Conservation (phyloP, 2,888 invertebrate species). For the Geophilus truncorum region DNA sequence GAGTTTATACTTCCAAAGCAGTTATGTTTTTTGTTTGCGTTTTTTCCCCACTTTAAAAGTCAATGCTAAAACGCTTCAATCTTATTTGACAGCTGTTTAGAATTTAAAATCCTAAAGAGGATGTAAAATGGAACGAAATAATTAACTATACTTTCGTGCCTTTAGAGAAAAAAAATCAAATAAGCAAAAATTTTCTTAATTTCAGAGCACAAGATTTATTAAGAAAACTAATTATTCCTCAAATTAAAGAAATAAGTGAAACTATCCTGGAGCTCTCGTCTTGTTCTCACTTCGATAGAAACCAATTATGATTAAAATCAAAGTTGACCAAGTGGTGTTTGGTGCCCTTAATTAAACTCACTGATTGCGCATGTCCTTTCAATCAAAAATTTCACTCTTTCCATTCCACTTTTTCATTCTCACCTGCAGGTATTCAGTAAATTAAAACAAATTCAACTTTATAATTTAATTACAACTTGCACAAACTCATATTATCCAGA, state of each 20-base stretch:
- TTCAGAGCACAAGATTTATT: too few relatives aligned
- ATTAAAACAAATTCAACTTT: constrained; percentile 16
- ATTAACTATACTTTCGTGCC: too few relatives aligned
- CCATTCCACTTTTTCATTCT: not conserved
- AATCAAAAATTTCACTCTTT: not conserved
- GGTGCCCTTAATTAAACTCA: not conserved
- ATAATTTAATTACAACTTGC: not conserved
- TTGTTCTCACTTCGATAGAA: not conserved
- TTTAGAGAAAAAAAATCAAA: not conserved
- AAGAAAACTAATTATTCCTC: not conserved
- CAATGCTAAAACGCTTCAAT: not conserved
- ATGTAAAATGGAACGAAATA: not conserved
- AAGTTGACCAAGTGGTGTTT: not conserved
- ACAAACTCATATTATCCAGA: not conserved
- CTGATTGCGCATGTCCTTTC: not conserved
- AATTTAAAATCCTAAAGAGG: too few relatives aligned
- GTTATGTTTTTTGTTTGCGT: not conserved
- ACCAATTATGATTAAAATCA: not conserved
- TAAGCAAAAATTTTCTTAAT: too few relatives aligned
- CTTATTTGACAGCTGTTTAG: not conserved
- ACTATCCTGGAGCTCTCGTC: not conserved
- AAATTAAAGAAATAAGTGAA: not conserved
- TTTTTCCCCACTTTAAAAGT: too few relatives aligned
- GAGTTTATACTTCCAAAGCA: not conserved
- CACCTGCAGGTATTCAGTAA: not conserved